Evolutionary conservation across 35 echinoderm and acorn worm genomes (phyloP), one percentile per base, ranked within the genome.

Genomic region (Amphiura filiformis): DNA sequence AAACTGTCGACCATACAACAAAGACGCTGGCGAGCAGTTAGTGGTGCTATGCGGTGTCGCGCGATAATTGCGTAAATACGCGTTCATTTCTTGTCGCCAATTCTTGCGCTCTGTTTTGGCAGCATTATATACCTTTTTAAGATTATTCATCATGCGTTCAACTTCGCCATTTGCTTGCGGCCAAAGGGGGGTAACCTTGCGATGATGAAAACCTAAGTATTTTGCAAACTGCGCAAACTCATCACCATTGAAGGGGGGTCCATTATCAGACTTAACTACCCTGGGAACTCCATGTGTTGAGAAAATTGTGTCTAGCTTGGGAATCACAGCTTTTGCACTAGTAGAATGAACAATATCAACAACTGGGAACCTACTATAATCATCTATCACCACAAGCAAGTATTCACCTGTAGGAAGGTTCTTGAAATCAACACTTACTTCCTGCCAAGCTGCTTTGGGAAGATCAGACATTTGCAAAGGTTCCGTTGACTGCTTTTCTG

Each of bases 61-160:
- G 47, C 83, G 33, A 40, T 95, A 95, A 37, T 92, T 95, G 20
- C 83, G 83, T 4, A 91, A 90, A 70, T 84, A 95, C 40, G 82
- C 31, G 75, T 87, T 61, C 20, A 91, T 36, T 37, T 35, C 64
- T 38, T 95, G 89, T 42, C 87, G 39, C 47, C 85, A 80, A 64
- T 36, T 86, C 76, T 83, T 91, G 26, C 47, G 33, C 33, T 91
- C 85, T 12, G 41, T 56, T 18, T 78, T 34, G 13, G 89, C 84
- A 78, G 93, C 83, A 38, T 79, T 34, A 32, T 87, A 77, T 0
- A 80, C 34, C 34, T 94, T 90, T 77, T 92, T 82, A 15, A 84
- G 34, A 38, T 28, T 81, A 44, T 75, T 52, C 94, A 95, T 88
- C 32, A 92, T 81, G 1, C 86, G 37, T 40, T 95, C 93, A 17